Conservation (phyloP, 2,113 vertebrate genomes). For the Ageneiosus marmoratus region DNA sequence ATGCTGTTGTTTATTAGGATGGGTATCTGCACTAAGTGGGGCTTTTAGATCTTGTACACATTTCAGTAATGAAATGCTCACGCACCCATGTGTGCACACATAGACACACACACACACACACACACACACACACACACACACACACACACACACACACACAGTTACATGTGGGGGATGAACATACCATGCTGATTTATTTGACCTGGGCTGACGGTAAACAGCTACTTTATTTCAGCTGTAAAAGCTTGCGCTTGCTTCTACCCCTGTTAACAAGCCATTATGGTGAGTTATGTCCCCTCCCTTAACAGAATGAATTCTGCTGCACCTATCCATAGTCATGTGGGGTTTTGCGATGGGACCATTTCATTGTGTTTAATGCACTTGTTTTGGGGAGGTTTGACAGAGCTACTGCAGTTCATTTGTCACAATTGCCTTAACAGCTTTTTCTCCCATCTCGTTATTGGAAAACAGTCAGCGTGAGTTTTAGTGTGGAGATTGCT, state of each 20-base stretch:
- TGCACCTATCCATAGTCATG: slow-evolving; percentile 61
- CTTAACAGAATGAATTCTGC: slow-evolving; percentile 70
- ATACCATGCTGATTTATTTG: slow-evolving; percentile 76
- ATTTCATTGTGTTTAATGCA: slow-evolving; percentile 34
- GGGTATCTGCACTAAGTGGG: slow-evolving; percentile 42
- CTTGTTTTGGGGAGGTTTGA: slow-evolving; percentile 7
- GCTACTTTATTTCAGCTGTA: slow-evolving; percentile 85
- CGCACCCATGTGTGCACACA: slow-evolving; percentile 51
- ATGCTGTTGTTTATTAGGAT: slow-evolving; percentile 26
- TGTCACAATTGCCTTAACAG: slow-evolving; percentile 16
- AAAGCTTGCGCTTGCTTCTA: slow-evolving; percentile 84
- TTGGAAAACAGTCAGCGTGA: slow-evolving; percentile 29
- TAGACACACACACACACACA: slow-evolving; percentile 48
- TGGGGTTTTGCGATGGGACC: slow-evolving; percentile 2
- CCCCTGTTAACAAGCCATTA: slow-evolving; percentile 85
- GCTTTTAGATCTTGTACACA: slow-evolving; percentile 73
- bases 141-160: slow-evolving; percentile 59
- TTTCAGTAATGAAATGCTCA: slow-evolving; percentile 84
- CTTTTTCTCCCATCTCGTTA: slow-evolving; percentile 15
- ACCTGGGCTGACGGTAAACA: slow-evolving; percentile 79
- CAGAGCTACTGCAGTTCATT: slow-evolving; percentile 26
- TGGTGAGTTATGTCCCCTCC: slow-evolving; percentile 77
- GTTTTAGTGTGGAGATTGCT: not conserved
- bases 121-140: slow-evolving; percentile 54
- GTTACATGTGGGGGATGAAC: slow-evolving; percentile 60